Percentiles rank a stretch among this genome's conserved stretches.
Evolutionary conservation across 1,140 invertebrate species (phyloP).

Genomic region (Plutomurus gul): DNA sequence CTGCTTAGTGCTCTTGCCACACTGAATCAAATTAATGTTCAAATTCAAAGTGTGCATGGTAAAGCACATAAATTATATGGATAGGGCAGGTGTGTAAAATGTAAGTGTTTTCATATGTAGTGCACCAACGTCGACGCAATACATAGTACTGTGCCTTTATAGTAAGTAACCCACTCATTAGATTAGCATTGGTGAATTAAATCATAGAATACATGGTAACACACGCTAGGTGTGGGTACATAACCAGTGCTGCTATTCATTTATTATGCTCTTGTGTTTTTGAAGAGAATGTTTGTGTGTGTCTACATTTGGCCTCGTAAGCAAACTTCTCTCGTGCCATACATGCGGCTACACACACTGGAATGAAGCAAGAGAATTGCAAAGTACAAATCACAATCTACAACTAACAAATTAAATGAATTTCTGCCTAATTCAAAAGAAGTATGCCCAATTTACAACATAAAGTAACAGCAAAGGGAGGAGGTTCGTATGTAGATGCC

Average conservation of each 20-base stretch:
- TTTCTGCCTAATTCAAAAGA: constrained; percentile 8
- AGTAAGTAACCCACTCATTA: no score
- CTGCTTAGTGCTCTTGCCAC: no score
- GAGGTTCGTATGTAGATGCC: neutral
- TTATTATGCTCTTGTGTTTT: no score
- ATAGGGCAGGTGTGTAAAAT: constrained; percentile 10
- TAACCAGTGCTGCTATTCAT: no score
- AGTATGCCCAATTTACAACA: neutral
- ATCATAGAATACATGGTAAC: no score
- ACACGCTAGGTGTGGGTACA: no score
- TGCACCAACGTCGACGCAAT: neutral
- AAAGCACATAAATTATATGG: neutral
- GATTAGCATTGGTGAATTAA: no score
- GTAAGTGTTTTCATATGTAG: neutral
- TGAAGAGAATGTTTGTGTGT: no score
- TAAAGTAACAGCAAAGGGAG: neutral
- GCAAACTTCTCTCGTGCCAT: no score
- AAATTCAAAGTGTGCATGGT: neutral
- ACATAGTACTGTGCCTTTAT: neutral
- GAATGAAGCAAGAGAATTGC: neutral
- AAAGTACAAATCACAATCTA: no score
- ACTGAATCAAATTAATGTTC: neutral
- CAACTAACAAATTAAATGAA: neutral
- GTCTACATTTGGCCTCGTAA: no score
- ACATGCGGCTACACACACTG: no score